Conservation (phyloP, 2,113 vertebrate species). For the Australoheros scitulus region DNA sequence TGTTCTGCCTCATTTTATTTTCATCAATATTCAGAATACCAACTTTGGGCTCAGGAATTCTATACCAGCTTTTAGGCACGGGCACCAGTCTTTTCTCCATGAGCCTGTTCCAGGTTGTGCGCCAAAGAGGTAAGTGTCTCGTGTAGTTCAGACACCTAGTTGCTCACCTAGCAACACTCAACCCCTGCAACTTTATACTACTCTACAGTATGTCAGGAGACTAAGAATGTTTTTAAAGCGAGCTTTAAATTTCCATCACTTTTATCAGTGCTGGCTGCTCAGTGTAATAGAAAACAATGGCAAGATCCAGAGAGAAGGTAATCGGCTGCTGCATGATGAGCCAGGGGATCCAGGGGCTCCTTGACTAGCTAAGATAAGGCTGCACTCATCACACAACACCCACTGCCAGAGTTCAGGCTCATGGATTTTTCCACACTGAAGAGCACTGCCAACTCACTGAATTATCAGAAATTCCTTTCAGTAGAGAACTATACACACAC, state of each 20-base stretch:
- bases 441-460: constrained; percentile 26
- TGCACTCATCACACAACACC: constrained; percentile 48
- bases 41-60: not conserved
- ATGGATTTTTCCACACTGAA: constrained; percentile 18
- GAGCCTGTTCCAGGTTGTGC: too few species aligned
- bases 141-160: too few species aligned
- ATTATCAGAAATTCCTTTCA: constrained; percentile 30
- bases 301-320: constrained; percentile 56
- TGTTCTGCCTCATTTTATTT: too few species aligned
- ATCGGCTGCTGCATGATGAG: constrained; percentile 66
- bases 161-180: not conserved
- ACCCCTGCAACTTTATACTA: not conserved
- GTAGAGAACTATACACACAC: not conserved
- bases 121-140: too few species aligned
- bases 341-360: constrained; percentile 58
- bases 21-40: too few species aligned
- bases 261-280: constrained; percentile 38
- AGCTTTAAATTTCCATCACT: constrained; percentile 40
- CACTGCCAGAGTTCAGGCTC: constrained; percentile 37
- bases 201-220: not conserved
- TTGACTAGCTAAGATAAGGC: constrained; percentile 64
- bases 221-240: not conserved
- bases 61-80: not conserved
- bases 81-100: not conserved
- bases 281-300: constrained; percentile 51